Percentiles rank a stretch among this genome's conserved stretches.
phyloP scores from a whole-genome alignment of 2,797 vertebrate genomes.

The Heliangelus exortis region DNA sequence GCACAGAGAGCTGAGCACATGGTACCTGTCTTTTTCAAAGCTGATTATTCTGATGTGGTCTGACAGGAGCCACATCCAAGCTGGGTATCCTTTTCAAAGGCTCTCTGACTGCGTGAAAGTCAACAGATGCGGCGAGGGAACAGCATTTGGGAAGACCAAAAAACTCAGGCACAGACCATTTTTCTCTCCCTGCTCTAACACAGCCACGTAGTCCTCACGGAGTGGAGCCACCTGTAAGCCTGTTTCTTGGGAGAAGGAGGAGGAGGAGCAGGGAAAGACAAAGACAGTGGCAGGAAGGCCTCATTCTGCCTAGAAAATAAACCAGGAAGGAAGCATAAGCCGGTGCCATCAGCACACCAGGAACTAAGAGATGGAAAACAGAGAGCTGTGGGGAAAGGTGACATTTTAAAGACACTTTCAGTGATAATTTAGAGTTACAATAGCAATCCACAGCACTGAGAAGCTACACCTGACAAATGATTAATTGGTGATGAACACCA shows the following conservation, averaged over 20 bases:
- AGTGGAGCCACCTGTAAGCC: background rate
- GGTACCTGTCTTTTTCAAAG: background rate
- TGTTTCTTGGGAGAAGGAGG: background rate
- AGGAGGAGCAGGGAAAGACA: background rate
- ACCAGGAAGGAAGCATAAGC: background rate
- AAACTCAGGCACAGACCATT: background rate
- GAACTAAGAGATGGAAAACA: constrained; percentile 9
- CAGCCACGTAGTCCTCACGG: background rate
- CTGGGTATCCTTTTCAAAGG: background rate
- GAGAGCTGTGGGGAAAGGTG: background rate
- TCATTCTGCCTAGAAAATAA: background rate
- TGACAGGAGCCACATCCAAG: constrained; percentile 2
- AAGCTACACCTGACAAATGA: constrained; percentile 58
- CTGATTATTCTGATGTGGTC: background rate
- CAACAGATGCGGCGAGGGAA: background rate
- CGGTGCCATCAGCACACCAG: background rate
- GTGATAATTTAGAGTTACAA: constrained; percentile 38
- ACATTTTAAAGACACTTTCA: background rate
- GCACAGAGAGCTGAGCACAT: background rate
- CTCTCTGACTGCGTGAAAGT: background rate
- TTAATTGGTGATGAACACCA: constrained; percentile 63
- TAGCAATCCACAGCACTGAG: constrained; percentile 27
- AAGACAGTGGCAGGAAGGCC: background rate
- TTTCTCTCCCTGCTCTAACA: background rate
- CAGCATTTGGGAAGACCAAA: background rate